Evolutionary conservation across 53 echinoderm and acorn worm genomes (phyloP).

Genomic region (Glandiceps talaboti): DNA sequence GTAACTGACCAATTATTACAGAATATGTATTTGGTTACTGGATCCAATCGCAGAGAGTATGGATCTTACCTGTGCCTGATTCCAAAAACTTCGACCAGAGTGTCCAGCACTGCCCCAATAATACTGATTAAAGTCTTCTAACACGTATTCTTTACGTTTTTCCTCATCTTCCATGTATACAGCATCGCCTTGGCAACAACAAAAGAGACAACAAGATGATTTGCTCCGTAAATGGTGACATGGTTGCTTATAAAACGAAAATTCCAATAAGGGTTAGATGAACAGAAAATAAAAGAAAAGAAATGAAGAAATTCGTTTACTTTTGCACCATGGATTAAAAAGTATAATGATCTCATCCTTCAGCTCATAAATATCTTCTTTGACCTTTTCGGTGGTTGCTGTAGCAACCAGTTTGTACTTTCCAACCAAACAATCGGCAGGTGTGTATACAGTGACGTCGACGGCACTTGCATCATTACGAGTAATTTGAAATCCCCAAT

Average conservation of each 20-base stretch:
- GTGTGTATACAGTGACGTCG: constrained; percentile 36
- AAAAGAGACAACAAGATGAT: too few species aligned
- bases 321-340: constrained; percentile 94
- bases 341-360: constrained; percentile 47
- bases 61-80: constrained; percentile 63
- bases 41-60: not conserved
- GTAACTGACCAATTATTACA: too few species aligned
- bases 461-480: constrained; percentile 41
- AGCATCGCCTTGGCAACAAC: constrained; percentile 47
- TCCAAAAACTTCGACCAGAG: constrained; percentile 50
- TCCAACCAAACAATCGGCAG: constrained; percentile 61
- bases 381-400: constrained; percentile 33
- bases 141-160: constrained; percentile 65
- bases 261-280: too few species aligned
- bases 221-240: too few species aligned
- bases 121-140: constrained; percentile 53
- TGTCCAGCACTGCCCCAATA: constrained; percentile 58
- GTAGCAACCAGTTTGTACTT: constrained; percentile 47
- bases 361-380: constrained; percentile 61
- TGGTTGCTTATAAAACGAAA: too few species aligned
- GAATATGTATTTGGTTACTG: too few species aligned
- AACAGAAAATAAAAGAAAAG: too few species aligned
- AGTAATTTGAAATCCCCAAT: constrained; percentile 54
- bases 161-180: constrained; percentile 63
- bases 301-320: too few species aligned